These are phyloP conservation scores for Oriolus oriolus DNA, from an alignment of 2,113 vertebrate species.

Conservation along the genomic window DNA sequence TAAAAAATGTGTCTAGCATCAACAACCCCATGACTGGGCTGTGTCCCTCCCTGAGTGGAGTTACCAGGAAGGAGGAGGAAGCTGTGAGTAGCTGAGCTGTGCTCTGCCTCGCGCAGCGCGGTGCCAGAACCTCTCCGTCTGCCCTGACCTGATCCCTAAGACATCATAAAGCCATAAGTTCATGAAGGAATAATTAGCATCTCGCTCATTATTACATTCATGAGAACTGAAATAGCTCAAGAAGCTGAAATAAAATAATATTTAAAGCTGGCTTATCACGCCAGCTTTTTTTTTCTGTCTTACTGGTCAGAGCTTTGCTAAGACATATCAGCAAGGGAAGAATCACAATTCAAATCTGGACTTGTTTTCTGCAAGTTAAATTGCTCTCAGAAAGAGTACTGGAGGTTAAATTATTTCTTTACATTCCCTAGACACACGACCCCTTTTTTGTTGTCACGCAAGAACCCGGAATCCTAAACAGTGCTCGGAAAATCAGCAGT, in stretches of 20 bases:
- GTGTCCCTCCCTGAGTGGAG: background rate
- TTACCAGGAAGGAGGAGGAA: background rate
- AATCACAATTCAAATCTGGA: background rate
- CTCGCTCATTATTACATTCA: background rate
- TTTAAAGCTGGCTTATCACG: rapidly evolving
- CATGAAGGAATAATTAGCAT: background rate
- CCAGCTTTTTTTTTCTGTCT: background rate
- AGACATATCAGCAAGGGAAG: background rate
- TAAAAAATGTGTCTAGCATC: background rate
- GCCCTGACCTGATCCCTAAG: background rate
- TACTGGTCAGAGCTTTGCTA: background rate
- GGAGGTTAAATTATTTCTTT: background rate
- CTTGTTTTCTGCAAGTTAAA: background rate
- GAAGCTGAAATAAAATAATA: background rate
- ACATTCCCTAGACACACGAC: background rate
- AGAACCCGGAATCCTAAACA: background rate
- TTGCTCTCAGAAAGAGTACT: background rate
- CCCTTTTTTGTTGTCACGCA: background rate
- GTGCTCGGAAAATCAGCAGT: background rate
- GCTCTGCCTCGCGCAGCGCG: rapidly evolving
- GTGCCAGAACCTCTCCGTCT: background rate
- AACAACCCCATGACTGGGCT: background rate
- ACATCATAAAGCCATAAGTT: background rate
- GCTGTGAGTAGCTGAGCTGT: background rate
- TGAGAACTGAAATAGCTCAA: background rate